Evolutionary conservation across 2,113 vertebrate species (phyloP), one percentile per base, ranked within the genome.

Genomic region (Seriola quinqueradiata): DNA sequence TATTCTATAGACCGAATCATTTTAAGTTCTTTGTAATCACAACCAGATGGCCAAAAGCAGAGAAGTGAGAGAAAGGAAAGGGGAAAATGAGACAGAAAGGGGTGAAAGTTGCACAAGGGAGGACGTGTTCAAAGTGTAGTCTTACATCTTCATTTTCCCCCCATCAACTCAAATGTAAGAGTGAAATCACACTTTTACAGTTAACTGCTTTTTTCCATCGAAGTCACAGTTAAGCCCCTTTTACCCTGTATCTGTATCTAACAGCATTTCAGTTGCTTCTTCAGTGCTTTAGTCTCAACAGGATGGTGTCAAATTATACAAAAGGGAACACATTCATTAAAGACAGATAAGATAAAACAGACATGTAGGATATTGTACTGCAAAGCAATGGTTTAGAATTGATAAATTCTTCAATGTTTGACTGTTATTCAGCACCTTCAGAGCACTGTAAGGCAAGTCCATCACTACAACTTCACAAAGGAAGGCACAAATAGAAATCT

Each of bases 21-120:
- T 92, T 87, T 77, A 88, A 85, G 54, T 84, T 88, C 44, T 32
- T 77, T 46, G 28, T 88, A 94, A 93, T 81, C 59, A 25, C 77
- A 86, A 83, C 75, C 93, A 93, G 86, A 94, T 94, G 92, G 58
- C 19, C 42, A 23, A n/a, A n/a, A 75, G 73, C 12, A 57, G 66
- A 42, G 17, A 68, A 59, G 12, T 14, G 66, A 66, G n/a, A 71
- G 64, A 60, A 55, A 55, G 7, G 23, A 42, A 68, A 36, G 6
- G 4, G 4, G 23, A 58, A 70, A 46, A 55, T 13, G 4, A 14
- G 23, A 57, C 5, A 46, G 32, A 69, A 5, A 72, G 14, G 71
- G 10, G 50, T 50, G 28, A 2, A 78, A 6, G 17, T 0, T 67
- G 36, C 2, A 60, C 21, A 19, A 19, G 2, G 36, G 40, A 59